Evolutionary conservation across 2,797 vertebrate genomes (phyloP).

Genomic region (Spondyliosoma cantharus): DNA sequence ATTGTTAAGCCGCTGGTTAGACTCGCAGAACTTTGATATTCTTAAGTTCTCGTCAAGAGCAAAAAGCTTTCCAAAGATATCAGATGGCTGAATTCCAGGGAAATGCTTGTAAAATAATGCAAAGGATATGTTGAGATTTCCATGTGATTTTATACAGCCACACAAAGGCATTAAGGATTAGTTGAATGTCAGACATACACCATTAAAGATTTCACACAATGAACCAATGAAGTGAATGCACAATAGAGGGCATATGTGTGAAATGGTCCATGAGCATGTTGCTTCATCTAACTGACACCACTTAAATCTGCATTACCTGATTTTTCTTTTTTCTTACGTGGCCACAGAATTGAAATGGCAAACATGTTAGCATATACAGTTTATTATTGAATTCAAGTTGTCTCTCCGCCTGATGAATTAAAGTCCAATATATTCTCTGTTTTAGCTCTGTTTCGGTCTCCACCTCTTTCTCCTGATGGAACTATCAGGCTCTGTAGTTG

Average conservation of each 20-base stretch:
- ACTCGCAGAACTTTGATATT: background rate
- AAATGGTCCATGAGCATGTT: background rate
- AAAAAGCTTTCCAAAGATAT: constrained; percentile 9
- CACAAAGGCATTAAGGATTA: constrained; percentile 14
- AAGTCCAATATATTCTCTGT: background rate
- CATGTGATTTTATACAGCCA: constrained; percentile 11
- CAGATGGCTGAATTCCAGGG: background rate
- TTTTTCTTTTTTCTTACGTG: background rate
- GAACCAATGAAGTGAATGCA: background rate
- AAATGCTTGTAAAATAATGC: constrained; percentile 9
- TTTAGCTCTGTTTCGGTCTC: constrained; percentile 11
- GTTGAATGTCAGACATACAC: constrained; percentile 4
- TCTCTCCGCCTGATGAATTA: background rate
- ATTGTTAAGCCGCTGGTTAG: constrained; percentile 12
- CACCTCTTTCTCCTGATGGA: background rate
- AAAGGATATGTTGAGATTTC: background rate
- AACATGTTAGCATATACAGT: background rate
- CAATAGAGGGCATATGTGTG: background rate
- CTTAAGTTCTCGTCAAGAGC: background rate
- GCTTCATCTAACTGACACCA: constrained; percentile 16
- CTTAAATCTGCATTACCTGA: background rate
- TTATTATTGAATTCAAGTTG: background rate
- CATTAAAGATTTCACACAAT: constrained; percentile 15
- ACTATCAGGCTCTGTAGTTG: background rate
- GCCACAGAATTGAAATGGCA: background rate